Evolutionary conservation across 2,113 vertebrate species (phyloP).

Genomic region (Tricholaema leucomelas): DNA sequence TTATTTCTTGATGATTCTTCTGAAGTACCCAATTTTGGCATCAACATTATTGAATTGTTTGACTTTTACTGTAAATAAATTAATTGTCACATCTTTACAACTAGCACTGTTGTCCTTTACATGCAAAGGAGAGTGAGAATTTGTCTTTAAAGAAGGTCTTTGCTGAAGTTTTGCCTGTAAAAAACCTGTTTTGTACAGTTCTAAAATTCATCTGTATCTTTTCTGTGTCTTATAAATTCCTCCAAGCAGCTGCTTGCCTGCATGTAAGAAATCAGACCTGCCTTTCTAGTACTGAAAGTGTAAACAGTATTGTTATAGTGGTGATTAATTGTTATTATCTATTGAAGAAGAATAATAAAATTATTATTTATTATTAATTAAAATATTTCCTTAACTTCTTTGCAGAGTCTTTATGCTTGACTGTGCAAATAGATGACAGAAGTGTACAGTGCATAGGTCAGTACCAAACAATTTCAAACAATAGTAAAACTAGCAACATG

Average conservation of each 20-base stretch:
- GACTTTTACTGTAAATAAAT: background rate
- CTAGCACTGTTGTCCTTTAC: background rate
- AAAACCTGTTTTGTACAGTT: background rate
- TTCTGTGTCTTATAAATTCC: background rate
- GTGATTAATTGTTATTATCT: too few relatives aligned
- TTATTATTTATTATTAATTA: too few relatives aligned
- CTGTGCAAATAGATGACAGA: too few relatives aligned
- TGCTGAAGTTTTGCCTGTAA: background rate
- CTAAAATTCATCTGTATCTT: background rate
- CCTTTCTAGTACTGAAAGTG: background rate
- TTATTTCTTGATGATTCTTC: background rate
- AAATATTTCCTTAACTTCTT: too few relatives aligned
- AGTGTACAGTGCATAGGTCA: too few relatives aligned
- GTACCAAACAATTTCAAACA: too few relatives aligned
- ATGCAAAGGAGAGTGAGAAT: background rate
- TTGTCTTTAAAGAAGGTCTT: background rate
- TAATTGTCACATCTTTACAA: background rate
- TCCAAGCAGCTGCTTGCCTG: background rate
- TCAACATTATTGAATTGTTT: background rate
- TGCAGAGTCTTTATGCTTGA: too few relatives aligned
- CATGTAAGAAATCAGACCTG: background rate
- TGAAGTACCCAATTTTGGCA: background rate
- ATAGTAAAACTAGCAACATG: too few relatives aligned
- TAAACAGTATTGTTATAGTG: background rate
- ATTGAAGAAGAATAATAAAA: too few relatives aligned